Evolutionary conservation across 2,888 invertebrate genomes (phyloP), one percentile per base, ranked within the genome.

Genomic region (Caradrina clavipalpis): DNA sequence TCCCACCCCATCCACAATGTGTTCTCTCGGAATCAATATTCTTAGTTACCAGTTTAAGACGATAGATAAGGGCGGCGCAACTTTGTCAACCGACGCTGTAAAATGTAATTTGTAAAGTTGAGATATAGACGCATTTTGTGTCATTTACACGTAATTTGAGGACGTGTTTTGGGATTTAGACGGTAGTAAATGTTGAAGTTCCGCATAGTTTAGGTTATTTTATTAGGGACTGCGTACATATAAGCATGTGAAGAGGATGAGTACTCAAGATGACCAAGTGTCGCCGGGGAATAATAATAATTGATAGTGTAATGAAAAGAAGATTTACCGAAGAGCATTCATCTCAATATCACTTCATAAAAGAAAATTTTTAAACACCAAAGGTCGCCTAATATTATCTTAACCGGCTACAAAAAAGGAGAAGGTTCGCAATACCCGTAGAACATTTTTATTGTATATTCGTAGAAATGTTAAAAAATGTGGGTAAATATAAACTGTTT

Each of bases 1-100:
- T 89, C 84, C 83, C 89, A 90, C 90, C 85, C 87, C 86, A 86
- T 92, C 87, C 73, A 79, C 58, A 69, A 85, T 73, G 73, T 81
- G 77, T 78, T 78, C 69, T 69, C 69, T 76, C 72, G 69, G 81
- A 87, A 87, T 87, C 85, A 87, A 87, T 88, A 86, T 81, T 85
- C 81, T 75, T 83, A 83, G 84, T 83, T 85, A 81, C 78, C 73
- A 72, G 63, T 71, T 78, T 67, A 71, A 73, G 78, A 74, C 66
- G 70, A 47, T 39, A 75, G 77, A 82, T 80, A 73, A 73, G 68
- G 61, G 49, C 7, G 47, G 51, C 59, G 31, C 22, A 76, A 71
- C 73, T 80, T 69, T 53, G 60, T 45, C 35, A 53, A 53, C 17
- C 10, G 63, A 49, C 26, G 54, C 22, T 70, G 72, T 72, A 65